Conservation (phyloP, 2,888 invertebrate species). For the Peribatodes rhomboidaria region DNA sequence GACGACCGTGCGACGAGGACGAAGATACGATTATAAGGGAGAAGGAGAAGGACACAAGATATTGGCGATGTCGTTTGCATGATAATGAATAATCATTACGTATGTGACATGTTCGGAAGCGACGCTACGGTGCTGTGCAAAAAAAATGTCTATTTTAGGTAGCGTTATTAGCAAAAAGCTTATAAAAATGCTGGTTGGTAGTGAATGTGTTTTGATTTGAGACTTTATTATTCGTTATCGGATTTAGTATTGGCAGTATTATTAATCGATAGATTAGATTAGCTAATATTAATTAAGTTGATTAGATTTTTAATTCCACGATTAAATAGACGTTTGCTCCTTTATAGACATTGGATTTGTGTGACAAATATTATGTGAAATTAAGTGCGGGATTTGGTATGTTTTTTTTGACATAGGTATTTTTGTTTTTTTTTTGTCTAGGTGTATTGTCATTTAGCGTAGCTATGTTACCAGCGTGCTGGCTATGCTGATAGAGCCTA, state of each 20-base stretch:
- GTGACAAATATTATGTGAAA: background rate
- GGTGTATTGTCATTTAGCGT: too few species aligned
- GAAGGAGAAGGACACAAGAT: conserved; percentile 50
- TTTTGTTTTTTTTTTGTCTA: too few species aligned
- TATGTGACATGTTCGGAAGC: conserved; percentile 64
- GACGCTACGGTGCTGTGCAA: conserved; percentile 48
- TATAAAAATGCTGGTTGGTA: conserved; percentile 5
- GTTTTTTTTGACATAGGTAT: too few species aligned
- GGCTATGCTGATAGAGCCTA: too few species aligned
- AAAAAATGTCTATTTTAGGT: conserved; percentile 22
- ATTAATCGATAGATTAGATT: conserved; percentile 17
- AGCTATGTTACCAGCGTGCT: too few species aligned
- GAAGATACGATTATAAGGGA: conserved; percentile 44
- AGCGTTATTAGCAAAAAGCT: conserved; percentile 18
- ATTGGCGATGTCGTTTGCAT: conserved; percentile 61
- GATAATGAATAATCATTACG: conserved; percentile 62
- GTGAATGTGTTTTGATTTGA: conserved; percentile 5
- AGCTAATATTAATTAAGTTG: conserved; percentile 9
- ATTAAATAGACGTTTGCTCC: background rate
- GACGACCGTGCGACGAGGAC: conserved; percentile 63
- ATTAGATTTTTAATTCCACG: conserved; percentile 4
- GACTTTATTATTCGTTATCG: conserved; percentile 10
- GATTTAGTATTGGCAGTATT: conserved; percentile 13
- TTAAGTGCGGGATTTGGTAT: too few species aligned
- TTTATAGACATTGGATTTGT: background rate